phyloP scores from a whole-genome alignment of 2,797 vertebrate species.

The Bufotes viridis region DNA sequence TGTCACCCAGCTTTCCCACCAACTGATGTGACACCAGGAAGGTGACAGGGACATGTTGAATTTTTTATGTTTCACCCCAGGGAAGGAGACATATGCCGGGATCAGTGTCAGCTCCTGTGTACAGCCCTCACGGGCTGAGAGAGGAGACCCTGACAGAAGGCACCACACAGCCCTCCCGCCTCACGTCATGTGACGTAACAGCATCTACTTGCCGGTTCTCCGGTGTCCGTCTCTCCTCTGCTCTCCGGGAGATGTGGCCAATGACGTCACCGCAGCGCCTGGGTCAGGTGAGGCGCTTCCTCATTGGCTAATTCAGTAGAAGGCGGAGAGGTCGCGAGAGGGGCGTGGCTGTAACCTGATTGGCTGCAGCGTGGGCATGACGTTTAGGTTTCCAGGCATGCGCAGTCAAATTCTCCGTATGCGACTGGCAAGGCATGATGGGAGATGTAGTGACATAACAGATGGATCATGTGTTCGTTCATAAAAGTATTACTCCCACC shows the following conservation, averaged over 20 bases:
- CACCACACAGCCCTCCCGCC: not conserved
- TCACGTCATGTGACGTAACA: not conserved
- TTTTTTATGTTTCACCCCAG: not conserved
- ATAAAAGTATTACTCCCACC: too few relatives aligned
- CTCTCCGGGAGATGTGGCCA: constrained; percentile 50
- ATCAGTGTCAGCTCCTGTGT: too few relatives aligned
- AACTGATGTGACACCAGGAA: not conserved
- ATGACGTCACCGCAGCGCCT: constrained; percentile 47
- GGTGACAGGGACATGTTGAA: not conserved
- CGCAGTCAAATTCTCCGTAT: not conserved
- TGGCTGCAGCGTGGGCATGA: not conserved
- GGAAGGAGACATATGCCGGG: not conserved
- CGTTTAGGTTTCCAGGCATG: not conserved
- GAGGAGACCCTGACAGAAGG: too few relatives aligned
- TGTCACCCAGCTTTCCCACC: not conserved
- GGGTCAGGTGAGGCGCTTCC: constrained; percentile 30
- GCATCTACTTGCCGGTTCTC: not conserved
- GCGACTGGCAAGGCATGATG: not conserved
- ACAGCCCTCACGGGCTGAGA: not conserved
- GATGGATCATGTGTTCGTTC: not conserved
- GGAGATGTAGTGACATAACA: not conserved
- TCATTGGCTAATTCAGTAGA: constrained; percentile 21
- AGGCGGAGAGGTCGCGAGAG: constrained; percentile 1
- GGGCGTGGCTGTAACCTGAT: not conserved
- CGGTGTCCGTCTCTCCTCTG: not conserved